phyloP scores from a whole-genome alignment of 1,140 invertebrate genomes.

The Scaptomyza graminum region DNA sequence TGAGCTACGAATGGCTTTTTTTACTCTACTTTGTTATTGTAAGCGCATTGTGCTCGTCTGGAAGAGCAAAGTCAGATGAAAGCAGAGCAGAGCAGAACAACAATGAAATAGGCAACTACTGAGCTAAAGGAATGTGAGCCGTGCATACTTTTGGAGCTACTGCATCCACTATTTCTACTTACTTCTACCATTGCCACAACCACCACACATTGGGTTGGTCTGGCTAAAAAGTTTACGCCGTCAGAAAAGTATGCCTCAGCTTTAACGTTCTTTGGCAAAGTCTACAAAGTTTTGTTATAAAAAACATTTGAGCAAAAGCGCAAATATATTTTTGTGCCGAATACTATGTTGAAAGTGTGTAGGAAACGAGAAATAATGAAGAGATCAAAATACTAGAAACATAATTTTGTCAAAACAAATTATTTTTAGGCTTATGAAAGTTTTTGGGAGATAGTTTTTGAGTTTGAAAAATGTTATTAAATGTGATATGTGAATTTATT shows the following conservation, averaged over 20 bases:
- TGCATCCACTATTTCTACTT: conserved; percentile 4
- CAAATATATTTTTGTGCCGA: neutral
- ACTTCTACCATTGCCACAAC: neutral
- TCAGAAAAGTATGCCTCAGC: conserved; percentile 41
- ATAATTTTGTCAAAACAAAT: neutral
- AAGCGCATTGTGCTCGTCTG: conserved; percentile 21
- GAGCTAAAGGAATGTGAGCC: conserved; percentile 39
- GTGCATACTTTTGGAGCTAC: conserved; percentile 32
- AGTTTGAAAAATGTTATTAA: no score
- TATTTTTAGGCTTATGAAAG: no score
- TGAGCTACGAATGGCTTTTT: conserved; percentile 9
- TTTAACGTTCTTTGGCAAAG: conserved; percentile 39
- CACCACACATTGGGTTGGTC: neutral
- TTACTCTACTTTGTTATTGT: conserved; percentile 28
- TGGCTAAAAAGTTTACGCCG: conserved; percentile 15
- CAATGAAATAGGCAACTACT: conserved; percentile 50
- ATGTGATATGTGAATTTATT: no score
- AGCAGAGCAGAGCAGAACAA: conserved; percentile 6
- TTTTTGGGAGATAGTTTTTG: no score
- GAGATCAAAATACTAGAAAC: neutral
- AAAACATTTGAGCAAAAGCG: conserved; percentile 1
- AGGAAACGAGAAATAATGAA: no score
- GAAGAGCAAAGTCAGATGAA: neutral
- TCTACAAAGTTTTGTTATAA: conserved; percentile 27
- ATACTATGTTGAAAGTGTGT: conserved; percentile 1